These are phyloP conservation scores for Dreissena rostriformis DNA, from an alignment of 1,140 invertebrate species.

Conservation along the genomic window DNA sequence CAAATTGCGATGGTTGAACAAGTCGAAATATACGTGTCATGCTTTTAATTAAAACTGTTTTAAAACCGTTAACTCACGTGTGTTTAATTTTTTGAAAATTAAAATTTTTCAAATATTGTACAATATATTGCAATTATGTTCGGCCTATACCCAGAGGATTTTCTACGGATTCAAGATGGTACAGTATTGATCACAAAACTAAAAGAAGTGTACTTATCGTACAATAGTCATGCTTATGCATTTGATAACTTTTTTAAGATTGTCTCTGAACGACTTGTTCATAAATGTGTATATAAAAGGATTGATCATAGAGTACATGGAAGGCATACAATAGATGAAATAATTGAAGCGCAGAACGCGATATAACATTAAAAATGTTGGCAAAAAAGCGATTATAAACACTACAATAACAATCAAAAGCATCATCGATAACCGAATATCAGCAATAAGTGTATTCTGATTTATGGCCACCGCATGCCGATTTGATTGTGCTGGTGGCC, in stretches of 20 bases:
- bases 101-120: too few relatives aligned
- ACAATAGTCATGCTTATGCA: background rate
- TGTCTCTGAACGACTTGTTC: background rate
- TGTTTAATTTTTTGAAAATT: too few relatives aligned
- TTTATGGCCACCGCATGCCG: background rate
- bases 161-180: too few relatives aligned
- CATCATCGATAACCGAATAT: background rate
- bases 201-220: too few relatives aligned
- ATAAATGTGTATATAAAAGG: background rate
- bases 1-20: too few relatives aligned
- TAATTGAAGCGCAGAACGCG: background rate
- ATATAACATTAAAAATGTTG: background rate
- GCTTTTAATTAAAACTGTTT: too few relatives aligned
- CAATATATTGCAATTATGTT: too few relatives aligned
- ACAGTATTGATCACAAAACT: too few relatives aligned
- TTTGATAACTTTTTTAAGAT: background rate
- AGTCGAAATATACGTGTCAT: too few relatives aligned
- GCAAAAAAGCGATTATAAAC: background rate
- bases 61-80: too few relatives aligned
- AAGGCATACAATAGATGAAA: background rate
- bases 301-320: background rate
- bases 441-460: background rate
- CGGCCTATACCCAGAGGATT: too few relatives aligned
- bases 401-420: background rate
- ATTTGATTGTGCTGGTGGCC: background rate